phyloP scores from a whole-genome alignment of 2,113 vertebrate genomes.

The Bolborhynchus lineola region DNA sequence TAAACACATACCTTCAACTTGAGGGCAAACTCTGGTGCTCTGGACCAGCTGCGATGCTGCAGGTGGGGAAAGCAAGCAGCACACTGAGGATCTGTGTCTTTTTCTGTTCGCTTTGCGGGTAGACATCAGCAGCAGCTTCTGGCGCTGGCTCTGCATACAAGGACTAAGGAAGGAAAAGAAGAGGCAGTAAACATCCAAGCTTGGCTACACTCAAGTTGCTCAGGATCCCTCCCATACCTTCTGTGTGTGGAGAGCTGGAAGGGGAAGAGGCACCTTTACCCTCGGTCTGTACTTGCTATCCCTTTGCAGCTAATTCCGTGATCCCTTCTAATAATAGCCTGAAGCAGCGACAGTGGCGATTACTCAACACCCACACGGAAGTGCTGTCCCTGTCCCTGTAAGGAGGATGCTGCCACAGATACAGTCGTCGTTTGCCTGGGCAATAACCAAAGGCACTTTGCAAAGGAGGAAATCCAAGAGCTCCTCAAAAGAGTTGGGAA shows the following conservation, averaged over 20 bases:
- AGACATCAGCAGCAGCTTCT: neutral
- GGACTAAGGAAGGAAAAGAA: neutral
- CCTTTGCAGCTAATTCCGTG: neutral
- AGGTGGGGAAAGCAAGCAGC: neutral
- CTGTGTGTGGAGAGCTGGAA: neutral
- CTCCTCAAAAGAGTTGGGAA: neutral
- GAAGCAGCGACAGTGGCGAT: neutral
- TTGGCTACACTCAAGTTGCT: neutral
- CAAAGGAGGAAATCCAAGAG: neutral
- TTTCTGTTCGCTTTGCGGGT: neutral
- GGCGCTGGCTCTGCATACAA: neutral
- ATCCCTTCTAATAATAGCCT: slow-evolving; percentile 39
- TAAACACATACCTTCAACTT: neutral
- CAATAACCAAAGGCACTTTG: neutral
- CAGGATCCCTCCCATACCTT: neutral
- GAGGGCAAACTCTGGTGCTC: neutral
- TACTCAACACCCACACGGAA: neutral
- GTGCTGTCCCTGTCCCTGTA: neutral
- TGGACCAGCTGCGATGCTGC: neutral
- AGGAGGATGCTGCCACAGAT: neutral
- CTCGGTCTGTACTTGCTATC: neutral
- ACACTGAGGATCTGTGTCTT: neutral
- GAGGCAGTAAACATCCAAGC: neutral
- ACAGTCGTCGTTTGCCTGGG: neutral
- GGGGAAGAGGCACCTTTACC: neutral